Evolutionary conservation across 2,888 invertebrate species (phyloP).

Genomic region (Hymenopus coronatus): DNA sequence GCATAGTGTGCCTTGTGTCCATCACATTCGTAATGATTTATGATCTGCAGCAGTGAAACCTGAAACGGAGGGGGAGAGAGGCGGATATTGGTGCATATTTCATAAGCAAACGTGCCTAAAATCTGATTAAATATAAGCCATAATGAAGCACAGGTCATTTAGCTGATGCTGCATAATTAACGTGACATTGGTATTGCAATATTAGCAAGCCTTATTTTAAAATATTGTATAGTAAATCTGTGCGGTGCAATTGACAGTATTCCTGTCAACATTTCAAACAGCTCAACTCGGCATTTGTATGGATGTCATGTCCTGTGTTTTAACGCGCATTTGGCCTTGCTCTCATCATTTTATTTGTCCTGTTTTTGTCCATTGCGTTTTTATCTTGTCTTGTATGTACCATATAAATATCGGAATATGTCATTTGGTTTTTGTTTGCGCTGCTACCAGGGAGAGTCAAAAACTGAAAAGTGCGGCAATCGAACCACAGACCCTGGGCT

Average conservation of each 20-base stretch:
- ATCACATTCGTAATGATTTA: neutral
- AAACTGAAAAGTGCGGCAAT: too few species aligned
- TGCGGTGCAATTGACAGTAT: neutral
- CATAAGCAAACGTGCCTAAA: neutral
- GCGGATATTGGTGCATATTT: neutral
- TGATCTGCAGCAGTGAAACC: neutral
- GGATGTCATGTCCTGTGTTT: neutral
- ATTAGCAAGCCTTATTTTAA: neutral
- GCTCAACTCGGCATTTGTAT: neutral
- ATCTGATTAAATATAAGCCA: neutral
- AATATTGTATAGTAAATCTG: neutral
- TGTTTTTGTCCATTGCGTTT: too few species aligned
- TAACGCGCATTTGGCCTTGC: neutral
- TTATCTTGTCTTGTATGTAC: too few species aligned
- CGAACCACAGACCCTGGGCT: too few species aligned
- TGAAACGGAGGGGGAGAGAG: neutral
- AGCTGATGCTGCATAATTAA: neutral
- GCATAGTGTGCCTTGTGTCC: too few species aligned
- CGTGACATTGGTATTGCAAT: neutral
- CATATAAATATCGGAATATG: too few species aligned
- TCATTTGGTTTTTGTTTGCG: too few species aligned
- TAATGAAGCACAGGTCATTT: neutral
- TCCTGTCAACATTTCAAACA: neutral
- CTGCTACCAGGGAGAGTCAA: too few species aligned
- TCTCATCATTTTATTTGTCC: too few species aligned